Evolutionary conservation across 1,140 invertebrate genomes (phyloP).

Genomic region (Drosophila cardini): DNA sequence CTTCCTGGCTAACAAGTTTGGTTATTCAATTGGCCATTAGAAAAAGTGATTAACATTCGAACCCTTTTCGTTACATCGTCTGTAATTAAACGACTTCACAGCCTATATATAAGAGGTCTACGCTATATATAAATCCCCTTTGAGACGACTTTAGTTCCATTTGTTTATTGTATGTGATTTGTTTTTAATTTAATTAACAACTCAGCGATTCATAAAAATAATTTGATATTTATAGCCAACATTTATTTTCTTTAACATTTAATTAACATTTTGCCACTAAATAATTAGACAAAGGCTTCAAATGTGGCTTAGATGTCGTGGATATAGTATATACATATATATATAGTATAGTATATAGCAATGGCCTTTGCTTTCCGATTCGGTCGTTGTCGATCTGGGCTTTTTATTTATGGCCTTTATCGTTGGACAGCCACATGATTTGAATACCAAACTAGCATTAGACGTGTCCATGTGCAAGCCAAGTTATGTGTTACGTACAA

Average conservation of each 20-base stretch:
- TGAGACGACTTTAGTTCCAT: not conserved
- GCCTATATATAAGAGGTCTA: not conserved
- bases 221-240: slow-evolving; percentile 15
- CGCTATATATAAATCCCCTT: not conserved
- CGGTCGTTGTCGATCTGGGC: slow-evolving; percentile 33
- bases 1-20: not conserved
- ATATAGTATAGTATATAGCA: not conserved
- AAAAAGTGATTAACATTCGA: slow-evolving; percentile 27
- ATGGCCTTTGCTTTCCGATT: slow-evolving; percentile 27
- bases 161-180: slow-evolving; percentile 38
- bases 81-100: slow-evolving; percentile 10
- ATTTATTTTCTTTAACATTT: slow-evolving; percentile 29
- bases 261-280: slow-evolving; percentile 46
- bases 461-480: slow-evolving; percentile 46
- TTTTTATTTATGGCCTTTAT: slow-evolving; percentile 66
- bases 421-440: slow-evolving; percentile 68
- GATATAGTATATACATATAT: no score
- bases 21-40: slow-evolving; percentile 20
- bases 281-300: slow-evolving; percentile 39
- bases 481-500: slow-evolving; percentile 6
- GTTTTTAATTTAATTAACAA: slow-evolving; percentile 32
- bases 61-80: slow-evolving; percentile 8
- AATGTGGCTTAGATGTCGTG: not conserved
- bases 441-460: slow-evolving; percentile 61
- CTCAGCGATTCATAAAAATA: slow-evolving; percentile 9